Base-by-base conservation (phyloP, 2,113 vertebrate species). In the Archilochus colubris region DNA sequence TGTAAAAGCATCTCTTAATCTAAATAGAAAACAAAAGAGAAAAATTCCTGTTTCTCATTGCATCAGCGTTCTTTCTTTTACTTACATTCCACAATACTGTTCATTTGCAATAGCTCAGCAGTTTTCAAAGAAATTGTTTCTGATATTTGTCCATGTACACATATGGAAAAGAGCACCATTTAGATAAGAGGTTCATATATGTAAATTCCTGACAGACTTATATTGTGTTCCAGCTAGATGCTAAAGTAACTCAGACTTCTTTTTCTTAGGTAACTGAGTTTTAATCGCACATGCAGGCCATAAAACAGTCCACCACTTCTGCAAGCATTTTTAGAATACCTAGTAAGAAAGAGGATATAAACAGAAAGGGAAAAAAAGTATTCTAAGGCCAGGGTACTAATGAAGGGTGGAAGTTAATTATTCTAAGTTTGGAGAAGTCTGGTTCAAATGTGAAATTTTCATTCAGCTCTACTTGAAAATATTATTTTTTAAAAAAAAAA, bases 71-170 rank as follows among this genome's bases (percentile, higher is more conserved):
- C 14, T 84, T 74, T 55, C n/a, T 80, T 15, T 73, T 69, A 22
- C 22, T 20, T 69, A 31, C 2, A n/a, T 55, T 72, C 27, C 33
- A 43, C 1, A 3, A 16, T 74, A 20, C 25, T 66, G 7, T 51
- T 66, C 19, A 21, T 59, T 28, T 25, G 18, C 12, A 69, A 69
- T 17, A 63, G 18, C 44, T 77, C 10, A 55, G 27, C 23, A 17
- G 7, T 15, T 55, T 64, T 88, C 28, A 75, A 4, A 69, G 44
- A 72, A 68, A 13, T 54, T 67, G 0, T 68, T 85, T 84, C 33
- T 72, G 21, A 51, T 73, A 51, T 50, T 27, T 0, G 0, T 10
- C 9, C 30, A 6, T 14, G 4, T 54, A 67, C 7, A n/a, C 31
- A 19, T 3, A 46, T 10, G 17, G 48, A 74, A 82, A 94, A 31